These are phyloP conservation scores for Pogona vitticeps DNA, from an alignment of 2,113 vertebrate species.

Conservation along the genomic window DNA sequence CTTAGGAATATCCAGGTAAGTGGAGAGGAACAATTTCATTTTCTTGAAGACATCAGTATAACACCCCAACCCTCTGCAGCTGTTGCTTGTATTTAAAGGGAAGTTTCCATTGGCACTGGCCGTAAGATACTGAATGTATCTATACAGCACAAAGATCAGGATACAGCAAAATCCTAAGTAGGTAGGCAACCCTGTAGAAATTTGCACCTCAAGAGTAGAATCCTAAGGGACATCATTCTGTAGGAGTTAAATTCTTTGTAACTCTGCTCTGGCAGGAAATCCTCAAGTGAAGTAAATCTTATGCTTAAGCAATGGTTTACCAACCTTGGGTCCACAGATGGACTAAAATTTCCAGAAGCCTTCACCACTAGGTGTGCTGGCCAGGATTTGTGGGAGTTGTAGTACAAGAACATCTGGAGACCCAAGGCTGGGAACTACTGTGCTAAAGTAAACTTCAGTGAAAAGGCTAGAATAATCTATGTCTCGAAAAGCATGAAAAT, in stretches of 20 bases:
- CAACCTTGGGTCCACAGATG: too few relatives aligned
- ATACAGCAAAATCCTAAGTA: neutral
- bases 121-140: neutral
- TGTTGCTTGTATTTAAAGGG: neutral
- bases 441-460: neutral
- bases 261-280: neutral
- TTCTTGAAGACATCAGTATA: neutral
- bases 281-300: neutral
- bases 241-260: neutral
- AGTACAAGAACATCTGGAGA: too few relatives aligned
- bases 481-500: neutral
- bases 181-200: neutral
- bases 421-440: too few relatives aligned
- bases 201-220: neutral
- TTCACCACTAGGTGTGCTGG: too few relatives aligned
- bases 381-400: too few relatives aligned
- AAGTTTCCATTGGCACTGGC: neutral
- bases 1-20: neutral
- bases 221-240: neutral
- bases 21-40: neutral
- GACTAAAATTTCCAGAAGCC: too few relatives aligned
- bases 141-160: neutral
- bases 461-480: slow-evolving; percentile 20
- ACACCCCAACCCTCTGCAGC: neutral
- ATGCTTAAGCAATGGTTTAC: too few relatives aligned